A percentile compares a stretch with the other conserved stretches of the same genome.
phyloP scores from a whole-genome alignment of 64 coral and sea anemone genomes.

The Acropora tenuis region DNA sequence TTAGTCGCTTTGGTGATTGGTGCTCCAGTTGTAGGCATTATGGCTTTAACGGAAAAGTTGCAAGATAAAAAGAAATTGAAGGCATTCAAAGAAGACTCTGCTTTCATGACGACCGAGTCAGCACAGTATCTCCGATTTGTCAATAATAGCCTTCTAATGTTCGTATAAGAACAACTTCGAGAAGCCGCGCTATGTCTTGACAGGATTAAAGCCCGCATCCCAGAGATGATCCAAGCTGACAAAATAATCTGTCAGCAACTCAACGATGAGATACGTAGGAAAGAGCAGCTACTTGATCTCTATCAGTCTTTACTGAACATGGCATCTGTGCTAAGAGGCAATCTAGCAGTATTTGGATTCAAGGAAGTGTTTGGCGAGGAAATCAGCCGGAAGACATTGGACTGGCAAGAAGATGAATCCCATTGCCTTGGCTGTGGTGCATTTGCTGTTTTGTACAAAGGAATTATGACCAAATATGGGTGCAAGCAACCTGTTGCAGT shows the following conservation, averaged over 20 bases:
- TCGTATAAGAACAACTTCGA: background rate
- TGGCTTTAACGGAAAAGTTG: background rate
- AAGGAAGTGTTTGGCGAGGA: background rate
- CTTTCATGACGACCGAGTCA: background rate
- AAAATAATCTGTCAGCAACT: conserved; percentile 7
- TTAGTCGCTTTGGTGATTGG: conserved; percentile 11
- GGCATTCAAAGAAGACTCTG: background rate
- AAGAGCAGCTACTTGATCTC: background rate
- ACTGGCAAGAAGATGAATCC: background rate
- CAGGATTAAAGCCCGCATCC: conserved; percentile 30
- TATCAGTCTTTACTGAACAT: background rate
- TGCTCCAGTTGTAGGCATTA: background rate
- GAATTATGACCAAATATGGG: background rate
- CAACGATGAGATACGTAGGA: background rate
- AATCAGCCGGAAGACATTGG: background rate
- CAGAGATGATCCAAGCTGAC: conserved; percentile 35
- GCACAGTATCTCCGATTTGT: background rate
- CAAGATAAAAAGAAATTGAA: background rate
- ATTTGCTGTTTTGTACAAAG: background rate
- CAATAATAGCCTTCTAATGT: background rate
- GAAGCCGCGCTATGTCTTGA: background rate
- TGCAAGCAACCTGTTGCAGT: background rate
- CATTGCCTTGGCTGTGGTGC: background rate
- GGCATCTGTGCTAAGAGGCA: background rate
- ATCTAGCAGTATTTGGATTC: conserved; percentile 10